Base-by-base conservation (phyloP, 2,888 invertebrate species). In the Heliconius charithonia region DNA sequence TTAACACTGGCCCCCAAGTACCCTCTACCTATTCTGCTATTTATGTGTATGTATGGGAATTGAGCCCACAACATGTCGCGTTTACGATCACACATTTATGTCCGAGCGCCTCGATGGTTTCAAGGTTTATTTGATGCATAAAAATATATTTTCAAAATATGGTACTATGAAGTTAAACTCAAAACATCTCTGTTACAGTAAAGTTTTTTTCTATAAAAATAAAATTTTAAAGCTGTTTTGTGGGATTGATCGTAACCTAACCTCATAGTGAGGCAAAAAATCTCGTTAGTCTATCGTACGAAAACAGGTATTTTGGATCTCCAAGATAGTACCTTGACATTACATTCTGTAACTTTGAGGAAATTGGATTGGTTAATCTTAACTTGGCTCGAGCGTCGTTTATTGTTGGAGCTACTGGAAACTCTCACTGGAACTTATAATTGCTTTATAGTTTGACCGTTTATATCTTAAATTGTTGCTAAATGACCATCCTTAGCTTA, bases 341-440 rank as follows among this genome's bases (percentile, higher is more conserved):
- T 70, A 70, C 70, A 70, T 70, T 41, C 45, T 65, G 65, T 41
- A 70, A 45, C 45, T 70, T 51, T 70, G 45, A 69, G 70, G 45
- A 45, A 70, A 70, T 70, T 70, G 70, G 45, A 70, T 70, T 70
- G 70, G 70, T 45, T 70, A 45, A 70, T 70, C 27, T 70, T 27
- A 19, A 70, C 27, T 70, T 51, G 45, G 45, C 27, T 69, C 69
- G 41, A 70, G 41, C 27, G 19, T 25, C 70, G 70, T 25, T 70
- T 70, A 70, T 70, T 70, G 70, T 70, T 70, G n/a, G 69, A 69
- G 41, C n/a, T n/a, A n/a, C 69, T 41, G 69, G 69, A 32, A 32
- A 32, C 32, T 32, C 41, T 69, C 37, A 25, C 41, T 41, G 41
- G 16, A 45, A 70, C 70, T 70, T 70, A 45, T 45, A 51, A 70